Conservation (phyloP, 2,888 invertebrate genomes). For the Gymnoscelis rufifasciata region DNA sequence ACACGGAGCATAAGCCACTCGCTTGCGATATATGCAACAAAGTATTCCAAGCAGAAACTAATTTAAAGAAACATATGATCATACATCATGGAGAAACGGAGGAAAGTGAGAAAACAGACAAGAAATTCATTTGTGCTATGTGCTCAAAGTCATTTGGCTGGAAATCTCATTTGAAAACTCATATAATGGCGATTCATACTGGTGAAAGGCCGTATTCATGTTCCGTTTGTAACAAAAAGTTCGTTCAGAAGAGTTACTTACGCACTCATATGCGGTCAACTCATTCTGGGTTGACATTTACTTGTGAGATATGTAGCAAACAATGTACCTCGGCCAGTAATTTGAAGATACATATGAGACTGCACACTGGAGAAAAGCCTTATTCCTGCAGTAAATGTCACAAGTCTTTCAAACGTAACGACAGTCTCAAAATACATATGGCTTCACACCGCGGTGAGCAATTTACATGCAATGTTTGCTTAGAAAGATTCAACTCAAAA, state of each 20-base stretch:
- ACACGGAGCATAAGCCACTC: not conserved
- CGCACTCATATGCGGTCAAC: constrained; percentile 2
- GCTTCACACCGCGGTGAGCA: not conserved
- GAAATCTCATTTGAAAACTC: constrained; percentile 18
- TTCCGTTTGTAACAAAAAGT: constrained; percentile 32
- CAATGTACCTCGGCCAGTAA: constrained; percentile 1
- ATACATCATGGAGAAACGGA: constrained; percentile 1
- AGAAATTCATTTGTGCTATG: constrained; percentile 9
- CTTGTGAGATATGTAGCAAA: constrained; percentile 6
- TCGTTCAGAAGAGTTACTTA: constrained; percentile 10
- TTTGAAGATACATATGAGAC: not conserved
- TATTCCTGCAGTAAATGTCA: constrained; percentile 1
- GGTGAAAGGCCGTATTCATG: constrained; percentile 40
- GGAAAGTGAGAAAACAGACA: not conserved
- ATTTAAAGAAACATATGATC: constrained; percentile 8
- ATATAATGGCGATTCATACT: constrained; percentile 31
- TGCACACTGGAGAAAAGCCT: constrained; percentile 8
- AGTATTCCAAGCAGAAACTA: constrained; percentile 1
- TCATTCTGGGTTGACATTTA: constrained; percentile 3
- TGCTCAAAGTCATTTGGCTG: constrained; percentile 13
- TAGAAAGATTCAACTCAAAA: constrained; percentile 5
- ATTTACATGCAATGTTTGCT: constrained; percentile 8
- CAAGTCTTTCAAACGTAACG: constrained; percentile 3
- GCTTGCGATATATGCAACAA: not conserved
- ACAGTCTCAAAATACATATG: constrained; percentile 2